Evolutionary conservation across 2,888 invertebrate species (phyloP).

Genomic region (Lissocephala sabroskyi): DNA sequence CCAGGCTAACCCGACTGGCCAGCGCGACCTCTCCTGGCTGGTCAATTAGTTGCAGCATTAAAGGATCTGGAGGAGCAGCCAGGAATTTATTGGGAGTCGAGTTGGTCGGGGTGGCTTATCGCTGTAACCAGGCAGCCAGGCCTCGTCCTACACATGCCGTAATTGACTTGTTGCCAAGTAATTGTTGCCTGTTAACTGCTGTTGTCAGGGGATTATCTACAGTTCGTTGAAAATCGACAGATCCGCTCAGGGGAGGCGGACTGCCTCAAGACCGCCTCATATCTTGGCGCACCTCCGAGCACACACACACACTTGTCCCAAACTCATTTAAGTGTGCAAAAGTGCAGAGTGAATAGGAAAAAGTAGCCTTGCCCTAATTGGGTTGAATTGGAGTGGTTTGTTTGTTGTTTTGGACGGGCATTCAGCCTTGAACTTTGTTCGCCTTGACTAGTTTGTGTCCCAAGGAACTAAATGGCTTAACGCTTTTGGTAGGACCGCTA

Average conservation of each 20-base stretch:
- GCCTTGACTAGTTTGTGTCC: too few relatives aligned
- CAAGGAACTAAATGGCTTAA: too few relatives aligned
- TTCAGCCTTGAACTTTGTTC: too few relatives aligned
- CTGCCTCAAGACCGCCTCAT: conserved; percentile 15
- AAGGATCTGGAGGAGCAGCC: conserved; percentile 31
- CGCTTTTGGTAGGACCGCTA: too few relatives aligned
- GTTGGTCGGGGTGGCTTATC: conserved; percentile 42
- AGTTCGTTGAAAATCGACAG: conserved; percentile 58
- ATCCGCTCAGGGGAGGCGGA: conserved; percentile 2
- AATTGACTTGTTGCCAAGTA: conserved; percentile 67
- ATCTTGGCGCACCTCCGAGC: conserved; percentile 10
- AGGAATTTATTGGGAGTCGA: conserved; percentile 48
- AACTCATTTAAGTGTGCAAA: conserved; percentile 53
- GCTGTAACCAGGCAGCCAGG: conserved; percentile 37
- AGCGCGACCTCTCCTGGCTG: conserved; percentile 24
- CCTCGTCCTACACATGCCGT: conserved; percentile 21
- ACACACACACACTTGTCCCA: conserved; percentile 7
- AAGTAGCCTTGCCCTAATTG: background rate
- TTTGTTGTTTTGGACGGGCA: too few relatives aligned
- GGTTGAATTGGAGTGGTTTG: conserved; percentile 38
- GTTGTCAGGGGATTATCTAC: conserved; percentile 66
- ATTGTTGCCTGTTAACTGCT: conserved; percentile 66
- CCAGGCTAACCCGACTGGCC: conserved; percentile 11
- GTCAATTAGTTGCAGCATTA: conserved; percentile 64
- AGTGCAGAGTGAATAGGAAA: conserved; percentile 63